A percentile compares a stretch with the other conserved stretches of the same genome.
Conservation (phyloP, 2,888 invertebrate genomes). For the Caradrina kadenii region DNA sequence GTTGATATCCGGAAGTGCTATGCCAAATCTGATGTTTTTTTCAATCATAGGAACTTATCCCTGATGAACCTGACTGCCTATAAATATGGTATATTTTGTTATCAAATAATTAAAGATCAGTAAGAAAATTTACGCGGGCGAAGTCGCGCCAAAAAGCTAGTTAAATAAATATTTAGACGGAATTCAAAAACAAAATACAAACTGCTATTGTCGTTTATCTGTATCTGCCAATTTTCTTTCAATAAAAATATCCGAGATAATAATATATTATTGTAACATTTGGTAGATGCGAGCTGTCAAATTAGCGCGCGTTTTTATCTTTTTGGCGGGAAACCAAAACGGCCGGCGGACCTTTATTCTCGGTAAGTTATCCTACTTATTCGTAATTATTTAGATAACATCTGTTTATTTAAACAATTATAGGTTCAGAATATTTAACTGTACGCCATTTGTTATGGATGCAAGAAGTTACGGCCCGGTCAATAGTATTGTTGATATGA, state of each 20-base stretch:
- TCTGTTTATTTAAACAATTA: slow-evolving; percentile 37
- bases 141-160: too few relatives aligned
- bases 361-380: slow-evolving; percentile 7
- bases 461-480: slow-evolving; percentile 7
- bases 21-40: too few relatives aligned
- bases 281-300: slow-evolving; percentile 76
- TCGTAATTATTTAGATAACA: slow-evolving; percentile 24
- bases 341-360: slow-evolving; percentile 18
- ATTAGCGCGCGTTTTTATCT: slow-evolving; percentile 67
- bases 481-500: background rate
- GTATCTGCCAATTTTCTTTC: slow-evolving; percentile 19
- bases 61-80: too few relatives aligned
- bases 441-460: slow-evolving; percentile 28
- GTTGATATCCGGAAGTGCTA: too few relatives aligned
- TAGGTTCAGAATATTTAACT: slow-evolving; percentile 33
- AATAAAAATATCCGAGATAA: slow-evolving; percentile 37
- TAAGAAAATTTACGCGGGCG: too few relatives aligned
- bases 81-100: too few relatives aligned
- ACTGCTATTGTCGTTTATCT: slow-evolving; percentile 1
- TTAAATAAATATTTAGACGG: slow-evolving; percentile 12
- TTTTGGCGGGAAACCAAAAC: slow-evolving; percentile 46
- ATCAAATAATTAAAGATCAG: too few relatives aligned
- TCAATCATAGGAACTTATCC: too few relatives aligned
- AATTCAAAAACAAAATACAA: slow-evolving; percentile 11
- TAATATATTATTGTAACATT: slow-evolving; percentile 70